Evolutionary conservation across 2,888 invertebrate genomes (phyloP).

Genomic region (Caenorhabditis imperialis): DNA sequence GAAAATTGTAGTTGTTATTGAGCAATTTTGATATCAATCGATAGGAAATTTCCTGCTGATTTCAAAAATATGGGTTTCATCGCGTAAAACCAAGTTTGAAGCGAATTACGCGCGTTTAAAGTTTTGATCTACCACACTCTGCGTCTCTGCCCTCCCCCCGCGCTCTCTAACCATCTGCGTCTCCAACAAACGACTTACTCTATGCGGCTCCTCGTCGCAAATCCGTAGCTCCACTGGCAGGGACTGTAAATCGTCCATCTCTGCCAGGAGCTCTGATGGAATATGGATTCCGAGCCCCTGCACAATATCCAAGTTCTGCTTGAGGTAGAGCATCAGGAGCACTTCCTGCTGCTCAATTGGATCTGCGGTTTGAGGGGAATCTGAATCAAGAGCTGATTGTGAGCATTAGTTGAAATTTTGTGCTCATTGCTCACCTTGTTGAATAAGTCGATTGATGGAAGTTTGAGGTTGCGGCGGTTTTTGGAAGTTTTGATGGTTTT

Average conservation of each 20-base stretch:
- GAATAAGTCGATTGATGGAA: constrained; percentile 24
- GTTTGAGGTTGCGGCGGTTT: constrained; percentile 12
- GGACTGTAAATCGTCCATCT: constrained; percentile 53
- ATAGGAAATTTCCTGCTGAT: too few relatives aligned
- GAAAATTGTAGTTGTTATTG: too few relatives aligned
- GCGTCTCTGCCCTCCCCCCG: too few relatives aligned
- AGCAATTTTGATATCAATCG: too few relatives aligned
- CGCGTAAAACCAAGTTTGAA: too few relatives aligned
- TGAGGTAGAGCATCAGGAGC: constrained; percentile 61
- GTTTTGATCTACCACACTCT: too few relatives aligned
- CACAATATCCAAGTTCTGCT: constrained; percentile 58
- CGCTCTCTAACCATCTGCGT: too few relatives aligned
- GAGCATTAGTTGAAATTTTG: constrained; percentile 2
- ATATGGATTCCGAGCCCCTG: constrained; percentile 56
- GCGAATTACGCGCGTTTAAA: too few relatives aligned
- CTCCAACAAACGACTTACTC: constrained; percentile 12
- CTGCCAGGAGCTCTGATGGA: constrained; percentile 42
- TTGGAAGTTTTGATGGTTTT: constrained; percentile 16
- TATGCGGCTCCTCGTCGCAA: constrained; percentile 42
- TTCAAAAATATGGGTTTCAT: too few relatives aligned
- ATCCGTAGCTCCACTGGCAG: constrained; percentile 50
- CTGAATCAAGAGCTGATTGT: too few relatives aligned
- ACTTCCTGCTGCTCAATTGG: constrained; percentile 61
- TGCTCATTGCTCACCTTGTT: constrained; percentile 16
- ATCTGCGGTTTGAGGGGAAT: constrained; percentile 47